Conservation (phyloP, 2,797 vertebrate species). For the Falco columbarius region DNA sequence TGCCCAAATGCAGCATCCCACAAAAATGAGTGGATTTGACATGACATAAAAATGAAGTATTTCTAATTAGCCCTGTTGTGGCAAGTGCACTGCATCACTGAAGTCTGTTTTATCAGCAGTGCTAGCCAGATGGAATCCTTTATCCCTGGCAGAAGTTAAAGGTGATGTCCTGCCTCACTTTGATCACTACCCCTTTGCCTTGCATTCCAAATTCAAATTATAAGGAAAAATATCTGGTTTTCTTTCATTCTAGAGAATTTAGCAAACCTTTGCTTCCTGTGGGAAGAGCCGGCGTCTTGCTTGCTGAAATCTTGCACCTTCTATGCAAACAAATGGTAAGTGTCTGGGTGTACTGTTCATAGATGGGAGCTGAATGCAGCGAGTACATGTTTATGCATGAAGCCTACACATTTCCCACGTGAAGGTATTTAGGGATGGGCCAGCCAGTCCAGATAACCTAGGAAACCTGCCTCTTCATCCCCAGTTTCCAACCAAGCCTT, state of each 20-base stretch:
- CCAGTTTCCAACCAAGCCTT: neutral
- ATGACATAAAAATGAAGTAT: too few species aligned
- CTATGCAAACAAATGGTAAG: slow-evolving; percentile 99
- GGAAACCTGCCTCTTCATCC: neutral
- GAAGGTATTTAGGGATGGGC: neutral
- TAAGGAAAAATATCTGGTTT: neutral
- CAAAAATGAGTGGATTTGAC: neutral
- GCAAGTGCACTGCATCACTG: neutral
- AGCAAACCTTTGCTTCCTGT: slow-evolving; percentile 97
- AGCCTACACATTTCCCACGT: neutral
- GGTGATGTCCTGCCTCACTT: neutral
- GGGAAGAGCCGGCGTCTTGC: slow-evolving; percentile 93
- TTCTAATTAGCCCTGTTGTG: neutral
- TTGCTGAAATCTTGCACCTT: slow-evolving; percentile 98
- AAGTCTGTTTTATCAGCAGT: neutral
- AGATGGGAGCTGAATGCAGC: neutral
- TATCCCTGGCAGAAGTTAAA: neutral
- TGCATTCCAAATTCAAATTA: neutral
- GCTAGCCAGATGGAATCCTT: neutral
- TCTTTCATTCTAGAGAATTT: slow-evolving; percentile 89
- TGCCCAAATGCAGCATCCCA: neutral
- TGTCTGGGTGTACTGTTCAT: accelerated
- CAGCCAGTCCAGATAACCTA: neutral
- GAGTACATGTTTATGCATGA: neutral
- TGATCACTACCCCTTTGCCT: neutral